A percentile compares a stretch with the other conserved stretches of the same genome.
Evolutionary conservation across 2,797 vertebrate species (phyloP).

Genomic region (Sebastes taczanowskii): DNA sequence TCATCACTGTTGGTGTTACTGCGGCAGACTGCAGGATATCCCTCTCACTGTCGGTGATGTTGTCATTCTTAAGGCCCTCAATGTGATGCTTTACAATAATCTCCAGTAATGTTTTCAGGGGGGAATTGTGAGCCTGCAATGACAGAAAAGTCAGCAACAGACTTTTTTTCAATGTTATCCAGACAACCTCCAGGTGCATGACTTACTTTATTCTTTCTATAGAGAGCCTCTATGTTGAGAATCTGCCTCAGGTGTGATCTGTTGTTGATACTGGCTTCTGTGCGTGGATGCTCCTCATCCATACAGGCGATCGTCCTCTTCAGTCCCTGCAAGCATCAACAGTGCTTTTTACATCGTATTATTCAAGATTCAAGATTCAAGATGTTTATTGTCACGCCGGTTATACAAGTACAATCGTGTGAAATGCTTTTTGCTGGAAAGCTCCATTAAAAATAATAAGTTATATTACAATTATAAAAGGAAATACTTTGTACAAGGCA

Average conservation of each 20-base stretch:
- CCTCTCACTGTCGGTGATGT: background rate
- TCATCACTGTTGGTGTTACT: slow-evolving; percentile 32
- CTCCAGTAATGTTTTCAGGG: slow-evolving; percentile 92
- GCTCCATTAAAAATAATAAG: too few relatives aligned
- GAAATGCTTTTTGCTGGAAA: too few relatives aligned
- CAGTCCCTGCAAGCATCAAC: slow-evolving; percentile 84
- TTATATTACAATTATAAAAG: too few relatives aligned
- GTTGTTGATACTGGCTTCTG: slow-evolving; percentile 89
- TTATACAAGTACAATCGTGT: too few relatives aligned
- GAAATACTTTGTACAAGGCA: too few relatives aligned
- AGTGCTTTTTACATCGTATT: too few relatives aligned
- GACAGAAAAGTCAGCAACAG: slow-evolving; percentile 13
- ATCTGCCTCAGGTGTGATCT: slow-evolving; percentile 86
- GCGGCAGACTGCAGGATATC: slow-evolving; percentile 10
- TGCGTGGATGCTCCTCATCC: slow-evolving; percentile 92
- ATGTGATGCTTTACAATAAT: slow-evolving; percentile 90
- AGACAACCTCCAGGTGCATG: background rate
- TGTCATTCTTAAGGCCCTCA: slow-evolving; percentile 67
- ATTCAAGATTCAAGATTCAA: too few relatives aligned
- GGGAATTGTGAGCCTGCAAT: slow-evolving; percentile 84
- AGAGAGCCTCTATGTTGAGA: slow-evolving; percentile 88
- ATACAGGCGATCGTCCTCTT: slow-evolving; percentile 89
- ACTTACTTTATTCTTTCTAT: slow-evolving; percentile 90
- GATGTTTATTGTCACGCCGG: too few relatives aligned
- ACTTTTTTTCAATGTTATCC: background rate